Evolutionary conservation across 2,113 vertebrate species (phyloP).

Genomic region (Oreochromis spilurus): DNA sequence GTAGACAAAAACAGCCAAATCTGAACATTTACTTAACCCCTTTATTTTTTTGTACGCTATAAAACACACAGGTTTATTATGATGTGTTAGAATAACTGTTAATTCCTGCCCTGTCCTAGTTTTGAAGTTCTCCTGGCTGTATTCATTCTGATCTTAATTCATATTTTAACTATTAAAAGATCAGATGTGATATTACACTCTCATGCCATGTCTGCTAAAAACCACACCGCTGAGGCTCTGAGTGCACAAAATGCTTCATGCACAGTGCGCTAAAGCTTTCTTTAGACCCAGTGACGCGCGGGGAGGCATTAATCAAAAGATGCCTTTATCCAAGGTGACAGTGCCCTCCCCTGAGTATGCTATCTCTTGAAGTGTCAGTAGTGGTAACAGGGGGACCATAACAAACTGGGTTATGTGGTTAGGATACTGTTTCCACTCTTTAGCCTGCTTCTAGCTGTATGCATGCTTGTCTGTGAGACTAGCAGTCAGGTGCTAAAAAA

Average conservation of each 20-base stretch:
- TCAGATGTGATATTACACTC: neutral
- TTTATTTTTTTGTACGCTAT: neutral
- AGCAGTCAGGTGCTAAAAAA: neutral
- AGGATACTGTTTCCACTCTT: neutral
- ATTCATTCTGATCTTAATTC: neutral
- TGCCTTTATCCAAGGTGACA: slow-evolving; percentile 60
- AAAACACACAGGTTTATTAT: neutral
- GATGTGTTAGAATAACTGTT: neutral
- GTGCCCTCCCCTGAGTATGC: slow-evolving; percentile 24
- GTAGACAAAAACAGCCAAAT: neutral
- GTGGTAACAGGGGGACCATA: neutral
- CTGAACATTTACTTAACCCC: neutral
- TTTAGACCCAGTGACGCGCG: slow-evolving; percentile 38
- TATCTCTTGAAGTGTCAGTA: slow-evolving; percentile 11
- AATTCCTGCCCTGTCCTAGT: neutral
- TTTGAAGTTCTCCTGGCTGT: neutral
- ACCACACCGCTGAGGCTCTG: neutral
- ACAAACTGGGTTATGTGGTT: slow-evolving; percentile 17
- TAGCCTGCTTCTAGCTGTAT: neutral
- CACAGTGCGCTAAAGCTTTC: slow-evolving; percentile 18
- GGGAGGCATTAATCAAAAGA: slow-evolving; percentile 37
- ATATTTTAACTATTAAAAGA: slow-evolving; percentile 10
- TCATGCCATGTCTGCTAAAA: neutral
- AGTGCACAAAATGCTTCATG: slow-evolving; percentile 15
- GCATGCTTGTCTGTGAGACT: neutral